phyloP scores from a whole-genome alignment of 1,140 invertebrate genomes.

The Chionoecetes opilio region DNA sequence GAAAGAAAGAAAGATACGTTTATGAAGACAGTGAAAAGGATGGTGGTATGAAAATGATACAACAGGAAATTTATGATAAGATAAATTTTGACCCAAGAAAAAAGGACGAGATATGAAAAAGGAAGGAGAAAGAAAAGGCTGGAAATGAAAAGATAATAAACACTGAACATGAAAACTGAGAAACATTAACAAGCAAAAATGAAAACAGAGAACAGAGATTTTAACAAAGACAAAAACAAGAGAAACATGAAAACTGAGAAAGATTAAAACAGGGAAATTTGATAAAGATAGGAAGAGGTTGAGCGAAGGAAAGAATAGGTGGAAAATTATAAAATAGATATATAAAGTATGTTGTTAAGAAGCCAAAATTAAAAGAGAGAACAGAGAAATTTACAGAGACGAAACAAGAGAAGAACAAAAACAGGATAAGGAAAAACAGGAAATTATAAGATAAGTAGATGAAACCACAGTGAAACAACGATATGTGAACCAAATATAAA shows the following conservation, averaged over 20 bases:
- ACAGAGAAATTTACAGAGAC: neutral
- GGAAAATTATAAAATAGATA: neutral
- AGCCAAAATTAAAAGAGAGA: neutral
- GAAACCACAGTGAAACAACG: neutral
- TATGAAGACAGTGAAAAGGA: neutral
- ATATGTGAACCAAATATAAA: too few species aligned
- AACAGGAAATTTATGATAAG: too few species aligned
- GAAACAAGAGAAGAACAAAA: too few species aligned
- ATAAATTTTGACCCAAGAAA: too few species aligned
- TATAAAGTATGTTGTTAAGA: neutral
- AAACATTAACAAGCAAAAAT: neutral
- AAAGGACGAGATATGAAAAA: too few species aligned
- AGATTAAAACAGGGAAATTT: neutral
- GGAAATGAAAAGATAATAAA: neutral
- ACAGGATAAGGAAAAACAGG: neutral
- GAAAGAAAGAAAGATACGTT: neutral
- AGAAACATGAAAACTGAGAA: neutral
- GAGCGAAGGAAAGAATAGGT: neutral
- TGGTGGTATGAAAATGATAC: neutral
- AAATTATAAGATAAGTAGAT: neutral
- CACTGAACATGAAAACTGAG: neutral
- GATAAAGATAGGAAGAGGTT: neutral
- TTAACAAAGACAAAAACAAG: neutral
- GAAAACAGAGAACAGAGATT: neutral
- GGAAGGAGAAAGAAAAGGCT: too few species aligned